These are phyloP conservation scores for Strigamia crassipes DNA, from an alignment of 2,888 invertebrate species.

Conservation along the genomic window DNA sequence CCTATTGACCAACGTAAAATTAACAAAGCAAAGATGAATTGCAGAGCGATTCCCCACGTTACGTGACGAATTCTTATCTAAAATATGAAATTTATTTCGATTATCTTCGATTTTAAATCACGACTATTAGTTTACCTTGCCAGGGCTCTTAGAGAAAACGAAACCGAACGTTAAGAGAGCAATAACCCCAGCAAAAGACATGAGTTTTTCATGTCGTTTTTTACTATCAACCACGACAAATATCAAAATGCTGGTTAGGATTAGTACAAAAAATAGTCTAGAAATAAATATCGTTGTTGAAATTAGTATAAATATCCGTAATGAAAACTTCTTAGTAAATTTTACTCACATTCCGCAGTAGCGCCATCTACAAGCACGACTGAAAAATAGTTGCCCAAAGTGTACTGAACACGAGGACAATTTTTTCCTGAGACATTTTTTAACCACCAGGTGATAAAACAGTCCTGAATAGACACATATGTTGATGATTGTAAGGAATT, in stretches of 20 bases:
- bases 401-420: not conserved
- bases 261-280: not conserved
- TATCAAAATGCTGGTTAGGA: conserved; percentile 53
- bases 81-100: conserved; percentile 49
- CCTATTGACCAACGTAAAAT: conserved; percentile 86
- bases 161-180: conserved; percentile 69
- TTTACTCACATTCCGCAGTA: not conserved
- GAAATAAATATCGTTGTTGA: not conserved
- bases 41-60: conserved; percentile 76
- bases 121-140: conserved; percentile 59
- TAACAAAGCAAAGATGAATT: conserved; percentile 81
- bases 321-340: not conserved
- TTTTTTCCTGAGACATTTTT: conserved; percentile 55
- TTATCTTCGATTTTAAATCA: not conserved
- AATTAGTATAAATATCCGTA: not conserved
- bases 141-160: conserved; percentile 67
- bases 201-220: conserved; percentile 66
- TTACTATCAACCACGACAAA: conserved; percentile 71
- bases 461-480: conserved; percentile 67
- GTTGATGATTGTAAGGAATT: conserved; percentile 70
- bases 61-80: conserved; percentile 80
- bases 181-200: conserved; percentile 71
- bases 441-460: conserved; percentile 68
- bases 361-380: not conserved
- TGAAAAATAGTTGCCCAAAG: not conserved